A percentile compares a stretch with the other conserved stretches of the same genome.
Conservation (phyloP, 2,888 invertebrate species). For the Papilio elwesi region DNA sequence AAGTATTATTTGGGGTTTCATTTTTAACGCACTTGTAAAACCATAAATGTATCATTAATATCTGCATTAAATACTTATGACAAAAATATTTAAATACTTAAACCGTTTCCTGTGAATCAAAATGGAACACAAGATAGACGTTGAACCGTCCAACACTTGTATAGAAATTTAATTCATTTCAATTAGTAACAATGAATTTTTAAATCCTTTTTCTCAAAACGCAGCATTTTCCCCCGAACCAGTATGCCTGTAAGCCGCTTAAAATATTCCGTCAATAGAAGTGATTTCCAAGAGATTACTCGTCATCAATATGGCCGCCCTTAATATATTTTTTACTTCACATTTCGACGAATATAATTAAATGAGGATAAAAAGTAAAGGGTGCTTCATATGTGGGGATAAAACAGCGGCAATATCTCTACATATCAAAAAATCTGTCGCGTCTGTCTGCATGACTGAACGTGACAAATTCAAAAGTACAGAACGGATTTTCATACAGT, state of each 20-base stretch:
- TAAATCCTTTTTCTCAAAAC: background rate
- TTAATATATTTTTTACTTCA: background rate
- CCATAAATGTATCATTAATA: no score
- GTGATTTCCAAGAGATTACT: background rate
- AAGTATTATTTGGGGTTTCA: no score
- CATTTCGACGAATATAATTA: background rate
- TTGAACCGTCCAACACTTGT: background rate
- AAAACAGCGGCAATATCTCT: no score
- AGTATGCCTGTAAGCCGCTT: constrained; percentile 1
- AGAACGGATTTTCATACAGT: no score
- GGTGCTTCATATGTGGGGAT: background rate
- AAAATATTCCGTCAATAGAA: constrained; percentile 3
- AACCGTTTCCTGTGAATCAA: no score
- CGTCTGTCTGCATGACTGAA: no score
- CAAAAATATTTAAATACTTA: no score
- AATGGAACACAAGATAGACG: no score
- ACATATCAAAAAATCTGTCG: no score
- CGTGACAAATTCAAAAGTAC: no score
- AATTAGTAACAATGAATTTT: background rate
- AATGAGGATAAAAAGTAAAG: background rate
- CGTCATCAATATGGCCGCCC: background rate
- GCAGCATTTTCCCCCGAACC: background rate
- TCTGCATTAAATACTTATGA: no score
- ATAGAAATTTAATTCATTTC: background rate
- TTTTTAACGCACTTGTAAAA: no score